Evolutionary conservation across 1,140 invertebrate genomes (phyloP), one percentile per base, ranked within the genome.

Genomic region (Conus ventricosus): DNA sequence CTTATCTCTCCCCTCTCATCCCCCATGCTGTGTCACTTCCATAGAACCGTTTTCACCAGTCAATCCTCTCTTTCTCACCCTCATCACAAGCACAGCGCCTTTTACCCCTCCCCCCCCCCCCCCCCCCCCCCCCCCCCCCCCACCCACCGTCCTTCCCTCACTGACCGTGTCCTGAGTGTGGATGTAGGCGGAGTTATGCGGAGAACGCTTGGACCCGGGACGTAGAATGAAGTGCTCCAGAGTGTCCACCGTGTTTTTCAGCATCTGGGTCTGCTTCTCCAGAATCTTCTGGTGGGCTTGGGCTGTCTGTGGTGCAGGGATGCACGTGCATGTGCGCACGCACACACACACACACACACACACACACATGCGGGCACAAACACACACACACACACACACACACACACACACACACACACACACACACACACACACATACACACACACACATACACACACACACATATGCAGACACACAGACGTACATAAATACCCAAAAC

Each of bases 271-370:
- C 88, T 97, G 96, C 67, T 95, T 96, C 88, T 97, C 96, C 23
- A 97, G 92, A 23, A 97, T 90, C 83, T 96, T 95, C 88, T 97
- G 95, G 92, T 96, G 96, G 87, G 97, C 97, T 67, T 96, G 95
- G 6, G 96, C 96, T 63, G 96, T 96, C 88, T 96, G 95, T 55
- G 20, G 20, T 0, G 67, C 20, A 75, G 20, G n/a, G 67, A 75
- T 7, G 23, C 11, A 75, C 6, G 23, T 20, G 23, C 67, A n/a
- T 20, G 23, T 7, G 15, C 76, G 39, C 10, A 25, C 0, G 25
- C 8, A 17, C 5, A 39, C 5, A 39, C 5, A 78, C 6, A 78
- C 25, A 75, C 13, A 75, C 11, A 75, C 67, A 75, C 67, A 71
- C 67, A 23, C 67, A 71, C 20, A 39, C 76, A 78, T 27, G 76